Evolutionary conservation across 2,888 invertebrate genomes (phyloP), one percentile per base, ranked within the genome.

Genomic region (Calliphora vomitoria): DNA sequence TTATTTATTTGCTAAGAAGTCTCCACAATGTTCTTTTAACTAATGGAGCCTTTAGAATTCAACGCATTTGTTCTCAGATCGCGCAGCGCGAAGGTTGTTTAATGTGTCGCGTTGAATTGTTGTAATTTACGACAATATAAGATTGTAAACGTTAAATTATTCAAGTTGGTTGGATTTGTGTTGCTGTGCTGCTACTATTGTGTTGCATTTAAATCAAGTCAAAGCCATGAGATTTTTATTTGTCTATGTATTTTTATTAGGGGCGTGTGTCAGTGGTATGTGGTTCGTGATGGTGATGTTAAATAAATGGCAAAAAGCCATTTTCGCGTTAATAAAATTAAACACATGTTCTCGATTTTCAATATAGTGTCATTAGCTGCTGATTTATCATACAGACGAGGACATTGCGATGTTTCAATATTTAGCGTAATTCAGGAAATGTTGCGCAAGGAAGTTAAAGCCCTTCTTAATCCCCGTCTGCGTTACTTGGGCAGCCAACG

Each of bases 1-100:
- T 55, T 55, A 41, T 81, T 55, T 53, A 41, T 81, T 55, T 53
- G 66, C 69, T 64, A 79, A 83, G 74, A 84, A 78, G 69, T 85
- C 78, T 83, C 78, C 69, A 75, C 64, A 85, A 71, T 86, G 76
- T 89, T 89, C 88, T 92, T 92, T 91, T 90, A 91, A 92, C 90
- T 87, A 88, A 90, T 90, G 89, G 88, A 89, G 88, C 75, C 58
- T 85, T 88, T 90, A 91, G 91, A 92, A 91, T 90, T 89, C 76
- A 90, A 89, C 85, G 90, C 90, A 91, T 90, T 91, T 89, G 82
- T 89, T 89, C 85, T 89, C 91, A 90, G 91, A 91, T 91, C 89
- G 85, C 83, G 79, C 78, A 80, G 64, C 86, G 87, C 53, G 78
- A 79, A 74, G 86, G 89, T 89, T 86, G 89, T 64, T 86, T 78